These are phyloP conservation scores for Sicus ferrugineus DNA, from an alignment of 2,888 invertebrate genomes.

Conservation along the genomic window DNA sequence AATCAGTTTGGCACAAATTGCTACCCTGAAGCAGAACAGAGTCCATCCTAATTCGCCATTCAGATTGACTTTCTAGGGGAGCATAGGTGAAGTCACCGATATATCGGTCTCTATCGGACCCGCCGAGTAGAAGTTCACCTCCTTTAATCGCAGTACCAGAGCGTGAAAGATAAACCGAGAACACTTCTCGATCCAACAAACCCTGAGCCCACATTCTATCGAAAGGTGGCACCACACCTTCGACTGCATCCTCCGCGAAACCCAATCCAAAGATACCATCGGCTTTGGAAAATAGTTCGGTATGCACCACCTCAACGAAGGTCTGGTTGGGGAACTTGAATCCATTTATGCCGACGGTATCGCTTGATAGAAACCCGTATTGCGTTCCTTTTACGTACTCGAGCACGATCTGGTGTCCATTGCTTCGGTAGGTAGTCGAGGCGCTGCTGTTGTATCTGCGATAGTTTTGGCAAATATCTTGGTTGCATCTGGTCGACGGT, in stretches of 20 bases:
- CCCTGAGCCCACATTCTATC: slow-evolving; percentile 87
- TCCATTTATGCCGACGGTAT: slow-evolving; percentile 77
- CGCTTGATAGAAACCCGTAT: slow-evolving; percentile 91
- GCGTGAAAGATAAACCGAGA: slow-evolving; percentile 89
- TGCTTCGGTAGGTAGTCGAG: slow-evolving; percentile 82
- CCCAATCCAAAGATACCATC: slow-evolving; percentile 97
- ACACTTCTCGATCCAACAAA: slow-evolving; percentile 74
- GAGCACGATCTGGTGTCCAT: slow-evolving; percentile 90
- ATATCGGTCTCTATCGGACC: slow-evolving; percentile 88
- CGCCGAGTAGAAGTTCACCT: slow-evolving; percentile 90
- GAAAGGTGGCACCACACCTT: slow-evolving; percentile 88
- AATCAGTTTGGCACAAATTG: slow-evolving; percentile 76
- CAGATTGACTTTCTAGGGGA: slow-evolving; percentile 81
- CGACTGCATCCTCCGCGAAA: slow-evolving; percentile 84
- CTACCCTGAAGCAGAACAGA: slow-evolving; percentile 66
- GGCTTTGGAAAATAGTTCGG: slow-evolving; percentile 85
- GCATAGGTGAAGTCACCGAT: slow-evolving; percentile 71
- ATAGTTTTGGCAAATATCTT: slow-evolving; percentile 91
- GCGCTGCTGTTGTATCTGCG: slow-evolving; percentile 89
- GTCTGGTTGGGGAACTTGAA: slow-evolving; percentile 78
- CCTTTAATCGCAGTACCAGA: slow-evolving; percentile 72
- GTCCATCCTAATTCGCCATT: slow-evolving; percentile 97
- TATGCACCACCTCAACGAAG: slow-evolving; percentile 93
- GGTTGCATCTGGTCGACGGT: slow-evolving; percentile 92
- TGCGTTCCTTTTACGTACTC: slow-evolving; percentile 95